Base-by-base conservation (phyloP, 2,888 invertebrate genomes). In the Nebria salina region DNA sequence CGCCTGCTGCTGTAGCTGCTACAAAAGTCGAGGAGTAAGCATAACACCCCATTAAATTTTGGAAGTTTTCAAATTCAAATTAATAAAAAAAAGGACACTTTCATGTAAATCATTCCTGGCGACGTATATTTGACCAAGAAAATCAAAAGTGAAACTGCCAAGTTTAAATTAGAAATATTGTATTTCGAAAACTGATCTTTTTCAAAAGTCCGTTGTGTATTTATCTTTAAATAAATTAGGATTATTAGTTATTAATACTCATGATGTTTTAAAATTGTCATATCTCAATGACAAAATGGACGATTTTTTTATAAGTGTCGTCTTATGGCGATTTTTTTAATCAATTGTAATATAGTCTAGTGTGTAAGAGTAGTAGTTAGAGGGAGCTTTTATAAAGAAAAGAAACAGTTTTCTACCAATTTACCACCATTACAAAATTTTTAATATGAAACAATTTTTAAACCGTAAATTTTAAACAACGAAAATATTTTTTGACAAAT, bases 321-420 rank as follows among this genome's bases (percentile, higher is more conserved):
- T 86, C 42, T 65, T 85, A 86, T 87, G 84, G 84, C 87, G 87
- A 86, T 87, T 88, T 88, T 88, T 88, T 86, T 82, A 85, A 85
- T 84, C 88, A 88, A 86, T 86, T 88, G 88, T 89, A 89, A 89
- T 88, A 88, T 87, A 87, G 86, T 84, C 86, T 88, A 88, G 86
- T 83, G 85, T 81, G 76, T 88, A 88, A 87, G 86, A 85, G 85
- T 85, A 85, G 84, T 84, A 84, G 85, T 86, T 86, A 86, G 85
- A 85, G 82, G 81, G 80, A 75, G 75, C 75, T 75, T 80, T 76
- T 81, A 76, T 77, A 84, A 84, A 54, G 8, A 13, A 54, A 54
- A 54, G 54, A 83, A 84, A 83, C 84, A 84, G 83, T 84, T 83
- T 83, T 83, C 84, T 84, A 84, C 83, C 82, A 83, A 83, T 82